Conservation (phyloP, 2,113 vertebrate genomes). For the Pelecanus crispus region DNA sequence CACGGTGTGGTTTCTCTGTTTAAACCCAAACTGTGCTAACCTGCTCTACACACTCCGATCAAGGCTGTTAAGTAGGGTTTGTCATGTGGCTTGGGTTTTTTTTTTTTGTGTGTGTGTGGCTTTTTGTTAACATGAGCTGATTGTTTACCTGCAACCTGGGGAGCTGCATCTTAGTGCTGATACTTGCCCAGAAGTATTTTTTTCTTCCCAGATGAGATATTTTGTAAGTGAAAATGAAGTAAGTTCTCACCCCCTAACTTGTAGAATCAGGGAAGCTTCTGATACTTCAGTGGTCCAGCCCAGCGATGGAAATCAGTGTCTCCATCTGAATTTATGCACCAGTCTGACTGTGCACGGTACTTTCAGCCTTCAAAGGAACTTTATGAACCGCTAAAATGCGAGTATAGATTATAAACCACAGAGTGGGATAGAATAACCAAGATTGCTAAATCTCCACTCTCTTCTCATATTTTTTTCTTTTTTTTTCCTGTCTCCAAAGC, state of each 20-base stretch:
- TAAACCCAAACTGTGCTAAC: background rate
- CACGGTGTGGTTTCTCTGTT: background rate
- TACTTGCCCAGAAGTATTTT: too few relatives aligned
- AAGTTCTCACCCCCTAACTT: background rate
- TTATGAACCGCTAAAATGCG: rapidly evolving
- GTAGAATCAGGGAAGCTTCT: background rate
- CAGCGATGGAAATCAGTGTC: background rate
- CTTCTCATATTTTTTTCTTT: background rate
- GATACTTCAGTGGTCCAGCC: background rate
- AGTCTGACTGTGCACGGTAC: background rate
- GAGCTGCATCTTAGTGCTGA: background rate
- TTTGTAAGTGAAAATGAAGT: background rate
- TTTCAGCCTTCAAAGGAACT: background rate
- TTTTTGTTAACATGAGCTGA: background rate
- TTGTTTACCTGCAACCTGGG: background rate
- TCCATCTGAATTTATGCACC: background rate
- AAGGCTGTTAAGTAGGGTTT: background rate
- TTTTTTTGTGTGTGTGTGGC: background rate
- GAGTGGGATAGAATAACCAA: background rate
- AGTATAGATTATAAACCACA: background rate
- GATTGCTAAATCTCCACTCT: background rate
- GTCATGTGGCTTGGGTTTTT: background rate
- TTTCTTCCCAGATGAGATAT: background rate
- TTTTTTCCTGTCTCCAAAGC: background rate
- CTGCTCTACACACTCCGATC: rapidly evolving